These are phyloP conservation scores for Caradrina kadenii DNA, from an alignment of 2,888 invertebrate genomes.

Conservation along the genomic window DNA sequence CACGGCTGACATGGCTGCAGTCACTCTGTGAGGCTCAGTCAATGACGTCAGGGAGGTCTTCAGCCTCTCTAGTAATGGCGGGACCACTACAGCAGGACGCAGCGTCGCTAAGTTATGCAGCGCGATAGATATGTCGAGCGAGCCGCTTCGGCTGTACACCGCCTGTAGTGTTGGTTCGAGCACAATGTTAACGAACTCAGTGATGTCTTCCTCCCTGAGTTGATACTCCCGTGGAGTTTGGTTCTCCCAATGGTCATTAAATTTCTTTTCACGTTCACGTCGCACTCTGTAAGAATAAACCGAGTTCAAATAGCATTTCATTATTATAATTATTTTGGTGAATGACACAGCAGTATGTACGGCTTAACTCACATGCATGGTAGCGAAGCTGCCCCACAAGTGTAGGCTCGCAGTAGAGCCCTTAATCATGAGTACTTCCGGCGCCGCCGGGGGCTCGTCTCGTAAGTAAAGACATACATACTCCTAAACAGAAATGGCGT, in stretches of 20 bases:
- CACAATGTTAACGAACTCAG: conserved; percentile 94
- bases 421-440: conserved; percentile 23
- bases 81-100: conserved; percentile 95
- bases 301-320: conserved; percentile 4
- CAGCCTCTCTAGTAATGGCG: conserved; percentile 95
- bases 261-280: conserved; percentile 91
- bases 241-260: conserved; percentile 92
- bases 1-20: conserved; percentile 93
- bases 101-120: conserved; percentile 94
- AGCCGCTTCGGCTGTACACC: conserved; percentile 94
- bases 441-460: conserved; percentile 5
- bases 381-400: conserved; percentile 15
- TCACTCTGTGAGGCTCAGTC: conserved; percentile 96
- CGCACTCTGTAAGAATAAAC: conserved; percentile 84
- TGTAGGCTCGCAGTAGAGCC: conserved; percentile 11
- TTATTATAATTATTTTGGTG: conserved; percentile 5
- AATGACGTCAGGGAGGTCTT: conserved; percentile 95
- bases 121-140: conserved; percentile 92
- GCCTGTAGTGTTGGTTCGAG: conserved; percentile 94
- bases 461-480: conserved; percentile 28
- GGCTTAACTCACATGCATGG: conserved; percentile 25
- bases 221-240: conserved; percentile 92
- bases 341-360: conserved; percentile 33
- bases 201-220: conserved; percentile 95
- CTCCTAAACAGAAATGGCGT: conserved; percentile 27